Evolutionary conservation across 2,113 vertebrate species (phyloP), one percentile per base, ranked within the genome.

Genomic region (Pituophis catenifer): DNA sequence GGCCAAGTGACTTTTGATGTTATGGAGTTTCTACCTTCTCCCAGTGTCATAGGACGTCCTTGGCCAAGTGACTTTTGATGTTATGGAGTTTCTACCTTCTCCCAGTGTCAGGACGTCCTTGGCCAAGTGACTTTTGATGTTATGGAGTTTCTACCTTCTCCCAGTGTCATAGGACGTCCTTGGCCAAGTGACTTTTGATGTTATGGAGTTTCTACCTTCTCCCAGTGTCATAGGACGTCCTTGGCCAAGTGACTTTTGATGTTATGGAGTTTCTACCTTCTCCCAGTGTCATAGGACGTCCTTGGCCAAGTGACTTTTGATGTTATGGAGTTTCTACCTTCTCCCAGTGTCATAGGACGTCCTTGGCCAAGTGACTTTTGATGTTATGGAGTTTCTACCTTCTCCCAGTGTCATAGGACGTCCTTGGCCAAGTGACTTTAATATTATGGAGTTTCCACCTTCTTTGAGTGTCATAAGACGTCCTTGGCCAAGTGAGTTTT

Each of bases 201-300:
- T 48, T 48, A 48, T 3, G 44, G 44, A 48, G 44, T 88, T 1
- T 65, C 29, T 17, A 8, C 70, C 59, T 92, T 50, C 0, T 0
- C 2, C 11, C 0, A 2, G 0, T 1, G 0, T 12, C 26, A 6
- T 5, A 13, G 11, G 26, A n/a, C 0, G 0, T 65, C 0, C 54
- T 0, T 38, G 58, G 86, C 88, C 0, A 0, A 0, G 29, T 59
- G 81, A 13, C 58, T 90, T 55, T 58, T 75, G 85, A 3, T 0
- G 8, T n/a, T 1, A 48, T 13, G 86, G 0, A 0, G 10, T 90
- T 5, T 54, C 24, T 17, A 13, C 70, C 55, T 92, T 91, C n/a
- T n/a, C n/a, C n/a, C n/a, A n/a, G n/a, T n/a, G n/a, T n/a, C n/a
- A n/a, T n/a, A n/a, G n/a, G n/a, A n/a, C n/a, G n/a, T 26, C 29